Percentiles rank a stretch among this genome's conserved stretches.
These are phyloP conservation scores for Carassius gibelio DNA, from an alignment of 2,113 vertebrate genomes.

Conservation along the genomic window DNA sequence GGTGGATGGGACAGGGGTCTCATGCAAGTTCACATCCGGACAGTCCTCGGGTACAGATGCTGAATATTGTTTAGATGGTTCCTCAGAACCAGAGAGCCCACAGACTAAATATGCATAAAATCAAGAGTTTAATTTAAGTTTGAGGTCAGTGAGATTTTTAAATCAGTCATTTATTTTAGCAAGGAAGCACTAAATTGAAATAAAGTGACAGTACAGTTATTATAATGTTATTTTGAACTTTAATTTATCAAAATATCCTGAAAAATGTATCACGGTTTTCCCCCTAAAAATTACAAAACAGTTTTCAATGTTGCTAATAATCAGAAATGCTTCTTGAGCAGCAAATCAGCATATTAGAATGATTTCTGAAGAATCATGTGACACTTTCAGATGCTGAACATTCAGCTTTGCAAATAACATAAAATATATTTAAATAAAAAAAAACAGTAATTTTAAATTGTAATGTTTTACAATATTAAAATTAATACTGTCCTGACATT, in stretches of 20 bases:
- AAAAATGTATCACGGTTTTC: too few relatives aligned
- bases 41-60: background rate
- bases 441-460: background rate
- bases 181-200: background rate
- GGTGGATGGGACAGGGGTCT: background rate
- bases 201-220: background rate
- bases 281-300: too few relatives aligned
- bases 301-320: too few relatives aligned
- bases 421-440: background rate
- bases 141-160: background rate
- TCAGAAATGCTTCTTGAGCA: background rate
- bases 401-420: background rate
- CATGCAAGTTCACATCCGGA: background rate
- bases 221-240: background rate
- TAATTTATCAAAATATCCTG: background rate
- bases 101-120: constrained; percentile 72
- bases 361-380: background rate
- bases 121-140: background rate
- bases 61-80: constrained; percentile 22
- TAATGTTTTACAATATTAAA: too few relatives aligned
- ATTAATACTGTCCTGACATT: background rate
- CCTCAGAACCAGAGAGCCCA: constrained; percentile 74
- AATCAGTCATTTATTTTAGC: background rate
- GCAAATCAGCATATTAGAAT: background rate
- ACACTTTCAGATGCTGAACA: background rate